Conservation (phyloP, 2,113 vertebrate genomes). For the Pseudorhombus dupliciocellatus region DNA sequence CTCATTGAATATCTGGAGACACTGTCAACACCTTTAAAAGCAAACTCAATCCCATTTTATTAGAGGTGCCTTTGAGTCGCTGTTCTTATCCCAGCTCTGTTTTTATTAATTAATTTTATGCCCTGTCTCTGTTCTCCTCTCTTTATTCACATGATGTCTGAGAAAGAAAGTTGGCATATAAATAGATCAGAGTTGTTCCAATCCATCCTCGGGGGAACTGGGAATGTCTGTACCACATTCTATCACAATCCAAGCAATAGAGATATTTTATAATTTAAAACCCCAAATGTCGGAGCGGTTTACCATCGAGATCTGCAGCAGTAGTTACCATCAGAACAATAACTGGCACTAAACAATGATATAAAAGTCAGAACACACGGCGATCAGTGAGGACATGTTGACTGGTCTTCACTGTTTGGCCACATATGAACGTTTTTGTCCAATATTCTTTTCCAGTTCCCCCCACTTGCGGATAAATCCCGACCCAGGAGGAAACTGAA, state of each 20-base stretch:
- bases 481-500: conserved; percentile 7
- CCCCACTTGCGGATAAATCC: conserved; percentile 18
- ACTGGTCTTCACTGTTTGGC: background rate
- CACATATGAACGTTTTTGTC: conserved; percentile 5
- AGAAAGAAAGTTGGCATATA: background rate
- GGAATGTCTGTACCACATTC: background rate
- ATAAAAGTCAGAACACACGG: too few species aligned
- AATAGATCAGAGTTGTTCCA: conserved; percentile 3
- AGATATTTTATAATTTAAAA: background rate
- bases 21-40: background rate
- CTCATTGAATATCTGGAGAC: background rate
- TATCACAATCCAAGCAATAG: background rate
- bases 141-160: background rate
- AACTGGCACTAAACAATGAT: too few species aligned
- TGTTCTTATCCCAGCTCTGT: background rate
- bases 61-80: background rate
- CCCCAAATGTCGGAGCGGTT: background rate
- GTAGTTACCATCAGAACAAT: too few species aligned
- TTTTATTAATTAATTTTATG: background rate
- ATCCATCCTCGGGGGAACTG: background rate
- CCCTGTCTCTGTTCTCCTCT: background rate
- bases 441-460: conserved; percentile 12
- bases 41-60: background rate
- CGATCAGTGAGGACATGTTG: too few species aligned
- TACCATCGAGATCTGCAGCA: background rate